A percentile compares a stretch with the other conserved stretches of the same genome.
These are phyloP conservation scores for Xenopus borealis DNA, from an alignment of 2,113 vertebrate genomes.

Conservation along the genomic window DNA sequence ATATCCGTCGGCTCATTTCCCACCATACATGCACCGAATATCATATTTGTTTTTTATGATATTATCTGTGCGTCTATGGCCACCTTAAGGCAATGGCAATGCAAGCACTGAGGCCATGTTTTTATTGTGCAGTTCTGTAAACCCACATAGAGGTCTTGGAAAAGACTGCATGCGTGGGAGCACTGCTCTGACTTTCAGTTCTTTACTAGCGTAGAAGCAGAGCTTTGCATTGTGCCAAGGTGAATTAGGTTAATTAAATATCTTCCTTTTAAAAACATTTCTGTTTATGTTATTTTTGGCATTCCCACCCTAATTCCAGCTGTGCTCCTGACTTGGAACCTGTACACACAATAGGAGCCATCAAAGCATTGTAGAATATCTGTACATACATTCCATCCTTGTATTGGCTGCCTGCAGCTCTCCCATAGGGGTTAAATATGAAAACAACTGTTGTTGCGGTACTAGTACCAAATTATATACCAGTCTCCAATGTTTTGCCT, in stretches of 20 bases:
- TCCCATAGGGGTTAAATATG: neutral
- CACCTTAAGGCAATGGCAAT: neutral
- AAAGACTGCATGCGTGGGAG: neutral
- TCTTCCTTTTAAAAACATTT: neutral
- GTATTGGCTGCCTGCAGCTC: neutral
- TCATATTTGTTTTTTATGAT: too few species aligned
- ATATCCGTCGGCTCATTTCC: too few species aligned
- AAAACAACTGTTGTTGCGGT: too few species aligned
- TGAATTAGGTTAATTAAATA: neutral
- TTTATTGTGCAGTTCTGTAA: conserved; percentile 2
- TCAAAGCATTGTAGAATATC: conserved; percentile 5
- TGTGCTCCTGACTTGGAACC: neutral
- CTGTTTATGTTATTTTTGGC: neutral
- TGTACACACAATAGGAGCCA: conserved; percentile 30
- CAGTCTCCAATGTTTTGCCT: too few species aligned
- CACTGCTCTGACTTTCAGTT: conserved; percentile 9
- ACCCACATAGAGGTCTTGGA: conserved; percentile 1
- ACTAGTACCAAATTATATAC: too few species aligned
- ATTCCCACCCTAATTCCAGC: conserved; percentile 14
- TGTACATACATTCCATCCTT: conserved; percentile 44
- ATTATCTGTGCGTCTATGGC: too few species aligned
- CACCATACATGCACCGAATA: too few species aligned
- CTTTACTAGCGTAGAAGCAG: conserved; percentile 14
- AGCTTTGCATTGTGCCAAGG: conserved; percentile 11
- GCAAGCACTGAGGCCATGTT: conserved; percentile 1